Conservation (phyloP, 1,140 invertebrate species). For the Ectropis grisescens region DNA sequence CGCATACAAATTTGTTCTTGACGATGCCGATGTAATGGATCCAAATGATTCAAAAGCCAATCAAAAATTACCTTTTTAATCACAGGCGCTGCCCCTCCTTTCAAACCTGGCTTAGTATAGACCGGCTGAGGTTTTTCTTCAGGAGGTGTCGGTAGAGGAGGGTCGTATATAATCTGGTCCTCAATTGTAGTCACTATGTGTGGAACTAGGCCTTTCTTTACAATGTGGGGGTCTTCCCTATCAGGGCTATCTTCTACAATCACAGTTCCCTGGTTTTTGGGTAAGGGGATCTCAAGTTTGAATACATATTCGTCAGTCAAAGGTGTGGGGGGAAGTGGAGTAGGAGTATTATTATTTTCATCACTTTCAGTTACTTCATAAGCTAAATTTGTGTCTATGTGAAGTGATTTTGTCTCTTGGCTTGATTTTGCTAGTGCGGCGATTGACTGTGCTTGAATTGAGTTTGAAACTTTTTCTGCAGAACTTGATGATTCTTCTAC, state of each 20-base stretch:
- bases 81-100: too few species aligned
- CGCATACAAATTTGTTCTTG: too few species aligned
- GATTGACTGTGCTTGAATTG: too few species aligned
- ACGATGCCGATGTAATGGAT: too few species aligned
- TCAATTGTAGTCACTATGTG: slow-evolving; percentile 43
- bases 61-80: too few species aligned
- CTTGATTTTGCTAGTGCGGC: too few species aligned
- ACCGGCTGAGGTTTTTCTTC: slow-evolving; percentile 18
- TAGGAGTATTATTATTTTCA: slow-evolving; percentile 17
- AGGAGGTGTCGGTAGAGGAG: slow-evolving; percentile 37
- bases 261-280: slow-evolving; percentile 24
- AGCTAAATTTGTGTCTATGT: too few species aligned
- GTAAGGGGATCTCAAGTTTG: slow-evolving; percentile 36
- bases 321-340: slow-evolving; percentile 37
- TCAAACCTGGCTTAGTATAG: slow-evolving; percentile 27
- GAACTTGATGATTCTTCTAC: too few species aligned
- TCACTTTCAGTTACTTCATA: slow-evolving; percentile 3
- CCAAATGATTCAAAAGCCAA: too few species aligned
- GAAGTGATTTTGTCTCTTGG: too few species aligned
- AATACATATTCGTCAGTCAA: slow-evolving; percentile 61
- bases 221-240: slow-evolving; percentile 43
- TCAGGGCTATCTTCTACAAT: slow-evolving; percentile 24
- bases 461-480: not conserved
- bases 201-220: slow-evolving; percentile 50
- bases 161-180: slow-evolving; percentile 28